A percentile compares a stretch with the other conserved stretches of the same genome.
phyloP scores from a whole-genome alignment of 2,797 vertebrate genomes.

The Agapornis canus region DNA sequence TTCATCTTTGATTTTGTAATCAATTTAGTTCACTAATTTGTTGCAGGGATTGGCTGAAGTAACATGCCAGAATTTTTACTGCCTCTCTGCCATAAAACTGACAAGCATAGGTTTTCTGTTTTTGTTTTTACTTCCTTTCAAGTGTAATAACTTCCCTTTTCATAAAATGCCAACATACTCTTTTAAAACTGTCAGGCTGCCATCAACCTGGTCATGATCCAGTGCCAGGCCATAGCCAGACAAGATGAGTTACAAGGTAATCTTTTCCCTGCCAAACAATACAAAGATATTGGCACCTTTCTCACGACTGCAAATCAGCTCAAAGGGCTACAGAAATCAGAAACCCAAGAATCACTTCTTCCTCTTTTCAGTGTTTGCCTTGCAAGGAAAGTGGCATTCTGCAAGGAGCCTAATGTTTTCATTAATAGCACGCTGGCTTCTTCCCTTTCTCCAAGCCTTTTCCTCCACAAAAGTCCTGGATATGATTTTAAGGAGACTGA shows the following conservation, averaged over 20 bases:
- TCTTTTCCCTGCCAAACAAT: conserved; percentile 43
- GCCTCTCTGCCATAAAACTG: conserved; percentile 61
- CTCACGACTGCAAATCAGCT: conserved; percentile 46
- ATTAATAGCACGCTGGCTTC: background rate
- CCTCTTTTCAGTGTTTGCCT: conserved; percentile 1
- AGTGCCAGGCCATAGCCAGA: conserved; percentile 58
- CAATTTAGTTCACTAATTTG: conserved; percentile 53
- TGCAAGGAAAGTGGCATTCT: background rate
- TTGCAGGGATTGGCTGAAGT: conserved; percentile 45
- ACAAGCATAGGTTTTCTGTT: conserved; percentile 40
- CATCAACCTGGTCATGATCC: conserved; percentile 65
- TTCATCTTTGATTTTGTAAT: conserved; percentile 60
- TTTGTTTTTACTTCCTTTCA: conserved; percentile 69
- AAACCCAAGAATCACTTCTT: conserved; percentile 12
- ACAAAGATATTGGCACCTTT: conserved; percentile 56
- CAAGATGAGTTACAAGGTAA: conserved; percentile 67
- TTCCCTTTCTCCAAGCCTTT: conserved; percentile 15
- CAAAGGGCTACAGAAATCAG: conserved; percentile 26
- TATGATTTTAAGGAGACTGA: conserved; percentile 32
- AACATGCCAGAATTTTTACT: conserved; percentile 50
- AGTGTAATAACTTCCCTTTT: conserved; percentile 67
- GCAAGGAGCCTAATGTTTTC: background rate
- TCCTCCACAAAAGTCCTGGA: conserved; percentile 12
- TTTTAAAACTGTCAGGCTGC: conserved; percentile 60
- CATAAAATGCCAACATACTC: conserved; percentile 64